Evolutionary conservation across 1,140 invertebrate genomes (phyloP).

Genomic region (Wiebesia pumilae): DNA sequence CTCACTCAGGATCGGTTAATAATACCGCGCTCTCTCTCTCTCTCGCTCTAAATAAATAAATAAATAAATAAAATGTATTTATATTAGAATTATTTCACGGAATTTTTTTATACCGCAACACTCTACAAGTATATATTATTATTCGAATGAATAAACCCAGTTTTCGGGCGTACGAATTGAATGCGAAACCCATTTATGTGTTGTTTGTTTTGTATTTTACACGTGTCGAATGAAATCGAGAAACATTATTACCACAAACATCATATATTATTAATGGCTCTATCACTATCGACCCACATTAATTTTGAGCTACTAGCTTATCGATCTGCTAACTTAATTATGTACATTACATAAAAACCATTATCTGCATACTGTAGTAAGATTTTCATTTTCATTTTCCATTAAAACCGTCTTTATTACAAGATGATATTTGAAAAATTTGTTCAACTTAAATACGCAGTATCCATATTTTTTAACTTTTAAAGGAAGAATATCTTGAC

Average conservation of each 20-base stretch:
- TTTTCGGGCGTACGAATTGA: not conserved
- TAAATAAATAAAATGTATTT: not conserved
- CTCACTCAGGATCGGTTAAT: too few relatives aligned
- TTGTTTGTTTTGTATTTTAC: not conserved
- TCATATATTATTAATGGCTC: slow-evolving; percentile 4
- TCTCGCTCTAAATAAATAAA: too few relatives aligned
- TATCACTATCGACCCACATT: slow-evolving; percentile 35
- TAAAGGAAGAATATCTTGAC: too few relatives aligned
- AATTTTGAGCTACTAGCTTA: not conserved
- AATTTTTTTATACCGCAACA: too few relatives aligned
- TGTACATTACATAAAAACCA: not conserved
- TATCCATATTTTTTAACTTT: too few relatives aligned
- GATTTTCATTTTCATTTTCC: not conserved
- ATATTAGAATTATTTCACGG: not conserved
- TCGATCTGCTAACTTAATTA: not conserved
- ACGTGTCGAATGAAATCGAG: not conserved
- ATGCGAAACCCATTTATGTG: not conserved
- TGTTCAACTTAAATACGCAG: too few relatives aligned
- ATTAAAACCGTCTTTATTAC: not conserved
- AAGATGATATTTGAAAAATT: not conserved
- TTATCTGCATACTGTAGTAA: not conserved
- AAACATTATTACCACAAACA: too few relatives aligned
- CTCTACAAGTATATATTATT: too few relatives aligned
- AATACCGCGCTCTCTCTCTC: too few relatives aligned
- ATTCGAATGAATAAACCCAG: not conserved